Percentiles rank a stretch among this genome's conserved stretches.
These are phyloP conservation scores for Vidua macroura DNA, from an alignment of 2,113 vertebrate genomes.

Conservation along the genomic window DNA sequence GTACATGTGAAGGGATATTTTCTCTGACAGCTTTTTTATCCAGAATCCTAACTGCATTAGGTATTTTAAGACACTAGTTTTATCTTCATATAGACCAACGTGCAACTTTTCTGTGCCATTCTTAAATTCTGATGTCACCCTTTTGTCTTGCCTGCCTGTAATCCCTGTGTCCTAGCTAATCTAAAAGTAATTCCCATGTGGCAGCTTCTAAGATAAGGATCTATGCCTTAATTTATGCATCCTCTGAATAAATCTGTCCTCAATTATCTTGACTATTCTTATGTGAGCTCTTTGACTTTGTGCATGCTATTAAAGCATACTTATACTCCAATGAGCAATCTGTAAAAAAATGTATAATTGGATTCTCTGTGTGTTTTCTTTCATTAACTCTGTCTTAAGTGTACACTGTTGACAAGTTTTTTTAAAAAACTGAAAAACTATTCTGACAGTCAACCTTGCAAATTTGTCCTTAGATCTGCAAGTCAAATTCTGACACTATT, in stretches of 20 bases:
- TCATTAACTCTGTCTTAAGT: slow-evolving; percentile 36
- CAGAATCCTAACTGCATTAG: background rate
- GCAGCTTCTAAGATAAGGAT: background rate
- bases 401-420: slow-evolving; percentile 40
- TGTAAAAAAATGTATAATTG: slow-evolving; percentile 51
- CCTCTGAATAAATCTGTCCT: background rate
- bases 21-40: background rate
- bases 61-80: background rate
- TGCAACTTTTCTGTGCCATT: background rate
- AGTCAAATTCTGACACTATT: slow-evolving; percentile 43
- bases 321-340: slow-evolving; percentile 40
- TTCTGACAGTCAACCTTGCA: slow-evolving; percentile 47
- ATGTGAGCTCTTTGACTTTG: slow-evolving; percentile 40
- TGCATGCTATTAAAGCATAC: slow-evolving; percentile 33
- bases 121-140: fast-evolving
- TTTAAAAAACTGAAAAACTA: background rate
- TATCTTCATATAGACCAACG: background rate
- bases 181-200: background rate
- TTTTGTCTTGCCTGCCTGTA: background rate
- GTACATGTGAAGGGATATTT: background rate
- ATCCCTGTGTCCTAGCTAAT: background rate
- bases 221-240: background rate
- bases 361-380: slow-evolving; percentile 40
- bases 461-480: slow-evolving; percentile 34
- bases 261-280: slow-evolving; percentile 45